These are phyloP conservation scores for Phrixothrix hirtus DNA, from an alignment of 2,888 invertebrate species.

Conservation along the genomic window DNA sequence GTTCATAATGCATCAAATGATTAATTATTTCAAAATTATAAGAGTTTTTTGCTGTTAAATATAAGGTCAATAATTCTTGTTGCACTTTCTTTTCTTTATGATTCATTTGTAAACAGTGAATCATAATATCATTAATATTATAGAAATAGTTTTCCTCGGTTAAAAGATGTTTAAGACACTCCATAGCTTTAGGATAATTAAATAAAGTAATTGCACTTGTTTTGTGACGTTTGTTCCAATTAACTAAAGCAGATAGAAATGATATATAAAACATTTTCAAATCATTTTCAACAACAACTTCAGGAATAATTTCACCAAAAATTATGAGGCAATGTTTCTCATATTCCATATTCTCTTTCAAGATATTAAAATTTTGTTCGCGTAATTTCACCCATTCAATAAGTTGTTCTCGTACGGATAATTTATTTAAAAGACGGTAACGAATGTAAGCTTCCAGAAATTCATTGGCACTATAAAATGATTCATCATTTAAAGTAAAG, in stretches of 20 bases:
- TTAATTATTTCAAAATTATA: no score
- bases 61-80: no score
- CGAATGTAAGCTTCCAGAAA: constrained; percentile 8
- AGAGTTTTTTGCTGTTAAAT: no score
- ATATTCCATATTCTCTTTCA: constrained; percentile 3
- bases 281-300: neutral
- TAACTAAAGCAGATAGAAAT: constrained; percentile 5
- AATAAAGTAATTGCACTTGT: constrained; percentile 8
- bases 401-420: constrained; percentile 8
- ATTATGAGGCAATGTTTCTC: constrained; percentile 16
- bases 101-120: neutral
- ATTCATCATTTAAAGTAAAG: constrained; percentile 17
- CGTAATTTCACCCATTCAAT: constrained; percentile 1
- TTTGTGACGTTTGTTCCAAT: constrained; percentile 14
- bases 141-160: neutral
- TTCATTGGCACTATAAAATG: neutral
- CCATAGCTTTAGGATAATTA: constrained; percentile 1
- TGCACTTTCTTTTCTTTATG: no score
- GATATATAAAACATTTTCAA: neutral
- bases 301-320: constrained; percentile 7
- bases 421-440: constrained; percentile 1
- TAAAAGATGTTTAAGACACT: neutral
- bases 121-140: neutral
- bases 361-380: neutral
- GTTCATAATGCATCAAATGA: no score